These are phyloP conservation scores for Morpho helenor DNA, from an alignment of 2,888 invertebrate species.

Conservation along the genomic window DNA sequence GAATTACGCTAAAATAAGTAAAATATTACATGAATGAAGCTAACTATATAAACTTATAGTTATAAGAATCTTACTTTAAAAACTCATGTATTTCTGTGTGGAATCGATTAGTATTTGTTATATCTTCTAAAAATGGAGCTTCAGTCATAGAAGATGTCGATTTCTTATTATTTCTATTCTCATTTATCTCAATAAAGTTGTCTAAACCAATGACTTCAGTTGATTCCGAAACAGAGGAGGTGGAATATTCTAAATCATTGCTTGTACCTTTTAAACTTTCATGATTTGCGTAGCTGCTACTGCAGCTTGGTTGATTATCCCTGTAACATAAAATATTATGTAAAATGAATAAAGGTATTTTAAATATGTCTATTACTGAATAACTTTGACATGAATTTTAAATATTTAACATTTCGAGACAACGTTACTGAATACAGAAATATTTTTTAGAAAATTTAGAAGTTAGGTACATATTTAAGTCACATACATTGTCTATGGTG, in stretches of 20 bases:
- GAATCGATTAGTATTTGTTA: conserved; percentile 37
- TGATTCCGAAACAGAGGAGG: conserved; percentile 44
- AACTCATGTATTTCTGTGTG: conserved; percentile 53
- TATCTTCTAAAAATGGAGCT: conserved; percentile 29
- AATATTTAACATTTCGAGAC: too few relatives aligned
- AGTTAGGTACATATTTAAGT: too few relatives aligned
- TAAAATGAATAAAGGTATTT: too few relatives aligned
- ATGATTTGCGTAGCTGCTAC: conserved; percentile 12
- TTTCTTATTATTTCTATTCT: conserved; percentile 21
- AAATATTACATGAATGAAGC: too few relatives aligned
- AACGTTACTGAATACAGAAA: too few relatives aligned
- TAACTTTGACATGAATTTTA: too few relatives aligned
- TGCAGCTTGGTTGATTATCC: conserved; percentile 24
- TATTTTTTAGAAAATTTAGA: too few relatives aligned
- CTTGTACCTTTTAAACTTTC: conserved; percentile 29
- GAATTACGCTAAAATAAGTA: too few relatives aligned
- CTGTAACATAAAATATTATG: conserved; percentile 32
- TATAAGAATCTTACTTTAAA: conserved; percentile 42
- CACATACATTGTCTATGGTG: neutral
- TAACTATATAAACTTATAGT: too few relatives aligned
- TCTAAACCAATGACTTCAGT: conserved; percentile 44
- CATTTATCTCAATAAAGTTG: conserved; percentile 30
- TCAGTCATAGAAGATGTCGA: conserved; percentile 42
- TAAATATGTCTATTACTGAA: too few relatives aligned
- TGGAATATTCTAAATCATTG: conserved; percentile 38